phyloP scores from a whole-genome alignment of 2,113 vertebrate species.

The Garra rufa region DNA sequence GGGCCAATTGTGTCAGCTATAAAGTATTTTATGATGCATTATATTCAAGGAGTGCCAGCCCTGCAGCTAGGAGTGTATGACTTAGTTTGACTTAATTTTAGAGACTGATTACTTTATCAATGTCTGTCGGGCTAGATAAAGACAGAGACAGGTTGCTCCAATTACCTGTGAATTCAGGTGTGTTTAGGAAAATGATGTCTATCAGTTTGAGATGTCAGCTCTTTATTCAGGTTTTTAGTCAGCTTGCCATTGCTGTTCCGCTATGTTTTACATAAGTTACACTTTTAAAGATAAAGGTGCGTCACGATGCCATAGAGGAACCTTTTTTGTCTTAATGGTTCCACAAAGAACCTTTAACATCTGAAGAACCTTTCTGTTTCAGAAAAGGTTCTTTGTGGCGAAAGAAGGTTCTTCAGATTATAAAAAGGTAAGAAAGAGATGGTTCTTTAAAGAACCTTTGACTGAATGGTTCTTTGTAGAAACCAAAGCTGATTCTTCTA shows the following conservation, averaged over 20 bases:
- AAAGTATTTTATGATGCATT: slow-evolving; percentile 36
- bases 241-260: background rate
- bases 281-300: too few relatives aligned
- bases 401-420: too few relatives aligned
- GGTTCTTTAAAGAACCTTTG: too few relatives aligned
- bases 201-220: background rate
- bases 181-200: background rate
- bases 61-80: slow-evolving; percentile 19
- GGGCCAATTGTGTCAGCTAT: slow-evolving; percentile 29
- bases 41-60: slow-evolving; percentile 29
- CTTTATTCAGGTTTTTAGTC: background rate
- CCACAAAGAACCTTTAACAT: too few relatives aligned
- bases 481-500: too few relatives aligned
- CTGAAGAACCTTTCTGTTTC: too few relatives aligned
- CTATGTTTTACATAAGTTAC: too few relatives aligned
- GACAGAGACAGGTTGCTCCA: background rate
- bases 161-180: background rate
- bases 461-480: too few relatives aligned
- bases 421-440: too few relatives aligned
- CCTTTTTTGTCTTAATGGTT: too few relatives aligned
- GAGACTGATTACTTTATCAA: slow-evolving; percentile 22
- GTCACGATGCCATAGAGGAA: too few relatives aligned
- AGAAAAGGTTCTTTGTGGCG: too few relatives aligned
- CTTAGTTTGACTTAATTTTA: slow-evolving; percentile 20
- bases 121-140: slow-evolving; percentile 21